Evolutionary conservation across 2,797 vertebrate species (phyloP).

Genomic region (Mionectes olivaceus): DNA sequence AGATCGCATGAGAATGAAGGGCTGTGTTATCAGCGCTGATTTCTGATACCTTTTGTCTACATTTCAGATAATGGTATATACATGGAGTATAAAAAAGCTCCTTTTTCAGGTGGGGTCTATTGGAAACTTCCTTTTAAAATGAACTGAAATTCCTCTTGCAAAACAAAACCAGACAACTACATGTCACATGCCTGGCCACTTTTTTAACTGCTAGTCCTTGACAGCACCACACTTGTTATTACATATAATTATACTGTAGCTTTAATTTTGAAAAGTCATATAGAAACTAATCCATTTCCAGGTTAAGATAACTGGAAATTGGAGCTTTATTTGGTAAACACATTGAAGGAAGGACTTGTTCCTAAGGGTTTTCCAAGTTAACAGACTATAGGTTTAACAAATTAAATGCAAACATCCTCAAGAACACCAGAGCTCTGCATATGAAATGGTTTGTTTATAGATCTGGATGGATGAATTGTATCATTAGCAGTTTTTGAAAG

Average conservation of each 20-base stretch:
- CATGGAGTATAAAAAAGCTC: neutral
- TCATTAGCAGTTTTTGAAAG: neutral
- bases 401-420: neutral
- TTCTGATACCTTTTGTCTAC: neutral
- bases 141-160: neutral
- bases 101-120: neutral
- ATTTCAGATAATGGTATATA: neutral
- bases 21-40: rapidly evolving
- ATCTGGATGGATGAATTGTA: neutral
- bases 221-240: neutral
- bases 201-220: neutral
- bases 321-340: neutral
- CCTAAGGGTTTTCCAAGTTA: neutral
- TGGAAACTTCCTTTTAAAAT: neutral
- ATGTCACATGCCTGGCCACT: neutral
- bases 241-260: neutral
- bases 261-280: neutral
- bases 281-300: neutral
- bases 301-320: neutral
- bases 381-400: neutral
- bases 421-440: neutral
- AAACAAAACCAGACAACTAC: neutral
- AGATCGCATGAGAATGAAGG: neutral
- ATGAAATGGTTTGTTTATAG: neutral
- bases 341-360: neutral